A percentile compares a stretch with the other conserved stretches of the same genome.
These are phyloP conservation scores for Drosophila melanosoma DNA, from an alignment of 2,888 invertebrate species.

Conservation along the genomic window DNA sequence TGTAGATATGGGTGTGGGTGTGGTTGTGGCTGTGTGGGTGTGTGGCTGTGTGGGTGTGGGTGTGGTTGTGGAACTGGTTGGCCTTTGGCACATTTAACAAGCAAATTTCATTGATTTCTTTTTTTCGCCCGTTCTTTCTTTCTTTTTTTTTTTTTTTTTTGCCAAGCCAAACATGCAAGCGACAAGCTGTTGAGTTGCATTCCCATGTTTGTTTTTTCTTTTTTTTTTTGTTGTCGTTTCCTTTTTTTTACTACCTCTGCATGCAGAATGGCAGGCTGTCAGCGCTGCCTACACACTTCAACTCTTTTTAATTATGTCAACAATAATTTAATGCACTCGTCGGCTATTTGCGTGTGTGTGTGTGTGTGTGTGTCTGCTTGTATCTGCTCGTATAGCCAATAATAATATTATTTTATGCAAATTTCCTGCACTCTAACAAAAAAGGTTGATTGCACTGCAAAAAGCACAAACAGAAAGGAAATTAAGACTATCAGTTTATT, in stretches of 20 bases:
- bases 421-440: constrained; percentile 34
- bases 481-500: neutral
- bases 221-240: neutral
- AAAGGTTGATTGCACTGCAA: constrained; percentile 1
- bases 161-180: constrained; percentile 23
- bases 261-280: constrained; percentile 23
- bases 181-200: constrained; percentile 35
- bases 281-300: constrained; percentile 44
- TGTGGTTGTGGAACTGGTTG: neutral
- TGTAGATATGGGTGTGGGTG: neutral
- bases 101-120: constrained; percentile 62
- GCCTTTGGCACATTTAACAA: constrained; percentile 44
- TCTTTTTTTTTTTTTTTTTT: constrained; percentile 16
- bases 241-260: constrained; percentile 5
- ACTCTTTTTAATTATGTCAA: constrained; percentile 64
- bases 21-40: neutral
- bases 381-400: constrained; percentile 48
- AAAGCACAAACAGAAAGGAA: neutral
- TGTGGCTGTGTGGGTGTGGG: neutral
- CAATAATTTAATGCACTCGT: constrained; percentile 73
- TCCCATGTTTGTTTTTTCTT: constrained; percentile 15
- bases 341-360: constrained; percentile 8
- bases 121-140: constrained; percentile 2
- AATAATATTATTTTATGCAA: constrained; percentile 67
- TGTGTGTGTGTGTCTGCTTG: constrained; percentile 9